Evolutionary conservation across 2,113 vertebrate species (phyloP), one percentile per base, ranked within the genome.

Genomic region (Salvelinus sp.): DNA sequence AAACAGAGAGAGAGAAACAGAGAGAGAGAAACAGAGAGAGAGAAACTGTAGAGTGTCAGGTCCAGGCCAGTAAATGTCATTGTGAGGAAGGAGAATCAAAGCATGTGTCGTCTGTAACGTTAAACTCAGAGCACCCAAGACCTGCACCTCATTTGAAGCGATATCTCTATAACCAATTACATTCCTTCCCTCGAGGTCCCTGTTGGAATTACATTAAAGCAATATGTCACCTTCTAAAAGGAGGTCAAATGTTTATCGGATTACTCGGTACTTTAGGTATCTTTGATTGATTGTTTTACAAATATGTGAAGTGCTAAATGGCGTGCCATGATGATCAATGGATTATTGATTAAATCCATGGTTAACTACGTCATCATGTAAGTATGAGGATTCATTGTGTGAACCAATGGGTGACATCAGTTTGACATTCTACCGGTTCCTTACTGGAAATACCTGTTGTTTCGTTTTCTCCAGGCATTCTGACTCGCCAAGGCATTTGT

Each of bases 101-200:
- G 22, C 73, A 2, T 88, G 70, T 77, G 48, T 74, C 75, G 28
- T 76, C 63, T 76, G 73, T 78, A 79, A 85, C 71, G 72, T 80
- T 79, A 78, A 85, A 73, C 77, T 80, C 75, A 81, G 62, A 75
- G 78, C 33, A 76, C 72, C 71, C 20, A 57, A 64, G 73, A 75
- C 33, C 27, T 58, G 69, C 74, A 74, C 28, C 71, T 79, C 18
- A 79, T 76, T 63, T 33, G 50, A 83, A 76, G 33, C 38, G 66
- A 86, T 76, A 90, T 90, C 68, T 77, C 60, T 82, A 87, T 87
- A 85, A 67, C 27, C 18, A 6, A 70, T 72, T 70, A 33, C 33
- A 33, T 33, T 33, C 73, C 72, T 72, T 18, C 67, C 4, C 20
- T 6, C 33, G 6, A 33, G 6, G 33, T 33, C 57, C 3, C 57